Evolutionary conservation across 2,888 invertebrate species (phyloP).

Genomic region (Eutolmus rufibarbis): DNA sequence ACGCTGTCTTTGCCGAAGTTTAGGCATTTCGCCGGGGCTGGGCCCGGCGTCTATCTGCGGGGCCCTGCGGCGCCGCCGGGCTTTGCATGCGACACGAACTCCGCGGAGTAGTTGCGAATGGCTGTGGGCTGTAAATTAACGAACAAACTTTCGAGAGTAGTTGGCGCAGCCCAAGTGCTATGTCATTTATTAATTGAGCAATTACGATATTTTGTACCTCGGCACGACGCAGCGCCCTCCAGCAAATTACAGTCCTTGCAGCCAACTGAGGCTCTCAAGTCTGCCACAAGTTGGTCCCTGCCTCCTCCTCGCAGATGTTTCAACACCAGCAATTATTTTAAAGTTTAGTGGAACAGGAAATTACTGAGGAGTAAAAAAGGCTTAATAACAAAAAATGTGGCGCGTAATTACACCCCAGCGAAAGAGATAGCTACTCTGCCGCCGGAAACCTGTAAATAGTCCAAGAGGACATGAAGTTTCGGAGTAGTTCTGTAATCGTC

Average conservation of each 20-base stretch:
- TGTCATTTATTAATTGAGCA: constrained; percentile 34
- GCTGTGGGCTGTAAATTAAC: constrained; percentile 31
- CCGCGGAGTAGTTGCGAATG: not conserved
- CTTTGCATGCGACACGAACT: constrained; percentile 26
- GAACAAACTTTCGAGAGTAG: constrained; percentile 22
- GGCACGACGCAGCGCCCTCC: not conserved
- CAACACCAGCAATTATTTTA: constrained; percentile 18
- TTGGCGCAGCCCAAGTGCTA: constrained; percentile 1
- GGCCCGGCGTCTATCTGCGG: not conserved
- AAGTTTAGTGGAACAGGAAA: constrained; percentile 8
- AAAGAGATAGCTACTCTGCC: not conserved
- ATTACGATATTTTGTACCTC: constrained; percentile 26
- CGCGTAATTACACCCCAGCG: not conserved
- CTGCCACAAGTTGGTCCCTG: constrained; percentile 1
- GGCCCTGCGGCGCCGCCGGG: not conserved
- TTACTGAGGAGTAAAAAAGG: not conserved
- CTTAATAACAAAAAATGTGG: constrained; percentile 4
- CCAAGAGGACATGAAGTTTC: not conserved
- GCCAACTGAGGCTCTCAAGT: constrained; percentile 19
- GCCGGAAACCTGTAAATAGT: not conserved
- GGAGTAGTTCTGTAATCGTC: not conserved
- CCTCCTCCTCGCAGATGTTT: constrained; percentile 6
- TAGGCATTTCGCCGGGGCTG: not conserved
- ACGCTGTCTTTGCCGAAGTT: not conserved
- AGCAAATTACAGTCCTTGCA: constrained; percentile 7